phyloP scores from a whole-genome alignment of 1,140 invertebrate species.

The Anoplophora glabripennis region DNA sequence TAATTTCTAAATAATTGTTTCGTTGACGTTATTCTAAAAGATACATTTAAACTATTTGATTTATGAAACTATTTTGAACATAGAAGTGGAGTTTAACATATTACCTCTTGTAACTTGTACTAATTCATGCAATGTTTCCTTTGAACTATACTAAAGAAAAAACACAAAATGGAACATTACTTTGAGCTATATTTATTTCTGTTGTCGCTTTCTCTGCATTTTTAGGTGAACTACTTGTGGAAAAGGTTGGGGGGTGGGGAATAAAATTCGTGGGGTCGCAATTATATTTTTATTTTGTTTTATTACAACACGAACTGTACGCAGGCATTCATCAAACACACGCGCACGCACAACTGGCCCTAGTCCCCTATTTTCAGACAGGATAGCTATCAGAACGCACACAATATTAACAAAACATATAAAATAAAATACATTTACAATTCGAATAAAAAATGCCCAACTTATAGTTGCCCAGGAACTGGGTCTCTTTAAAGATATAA shows the following conservation, averaged over 20 bases:
- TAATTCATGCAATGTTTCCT: too few species aligned
- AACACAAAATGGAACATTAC: too few species aligned
- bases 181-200: too few species aligned
- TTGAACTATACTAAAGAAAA: too few species aligned
- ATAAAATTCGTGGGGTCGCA: not conserved
- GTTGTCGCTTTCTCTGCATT: too few species aligned
- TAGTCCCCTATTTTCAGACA: conserved; percentile 33
- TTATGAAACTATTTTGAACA: too few species aligned
- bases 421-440: conserved; percentile 28
- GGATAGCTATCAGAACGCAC: conserved; percentile 16
- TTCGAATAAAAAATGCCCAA: conserved; percentile 34
- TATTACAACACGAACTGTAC: not conserved
- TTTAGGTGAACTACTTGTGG: too few species aligned
- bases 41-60: too few species aligned
- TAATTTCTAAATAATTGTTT: too few species aligned
- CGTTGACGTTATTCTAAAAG: too few species aligned
- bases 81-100: too few species aligned
- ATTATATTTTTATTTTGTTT: conserved; percentile 11
- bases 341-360: conserved; percentile 32
- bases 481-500: conserved; percentile 3
- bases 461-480: conserved; percentile 21
- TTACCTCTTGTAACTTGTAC: too few species aligned
- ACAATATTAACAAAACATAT: conserved; percentile 23
- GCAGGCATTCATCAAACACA: conserved; percentile 2
- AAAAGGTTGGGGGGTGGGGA: not conserved